A percentile compares a stretch with the other conserved stretches of the same genome.
Conservation (phyloP, 2,113 vertebrate species). For the Falcunculus frontatus region DNA sequence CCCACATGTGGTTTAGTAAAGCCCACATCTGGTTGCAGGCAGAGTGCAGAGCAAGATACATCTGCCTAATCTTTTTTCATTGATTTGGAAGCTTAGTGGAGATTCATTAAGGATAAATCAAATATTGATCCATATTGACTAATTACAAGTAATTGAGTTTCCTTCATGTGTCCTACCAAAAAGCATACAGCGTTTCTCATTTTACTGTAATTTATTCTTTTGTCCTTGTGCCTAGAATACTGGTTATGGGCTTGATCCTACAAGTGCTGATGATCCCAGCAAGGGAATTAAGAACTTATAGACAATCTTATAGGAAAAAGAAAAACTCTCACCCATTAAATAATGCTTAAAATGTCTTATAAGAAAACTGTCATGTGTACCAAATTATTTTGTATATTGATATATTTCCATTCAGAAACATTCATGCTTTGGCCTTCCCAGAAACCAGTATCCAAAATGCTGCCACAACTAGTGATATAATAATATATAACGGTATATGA, state of each 20-base stretch:
- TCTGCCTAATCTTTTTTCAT: slow-evolving; percentile 35
- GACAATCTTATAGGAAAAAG: not conserved
- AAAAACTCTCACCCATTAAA: not conserved
- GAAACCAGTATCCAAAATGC: not conserved
- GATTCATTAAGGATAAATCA: not conserved
- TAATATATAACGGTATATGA: not conserved
- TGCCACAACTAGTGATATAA: not conserved
- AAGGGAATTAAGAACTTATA: not conserved
- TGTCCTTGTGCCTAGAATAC: not conserved
- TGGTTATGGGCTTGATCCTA: not conserved
- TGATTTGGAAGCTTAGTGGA: slow-evolving; percentile 19
- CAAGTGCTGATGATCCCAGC: not conserved
- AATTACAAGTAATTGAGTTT: not conserved
- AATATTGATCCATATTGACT: not conserved
- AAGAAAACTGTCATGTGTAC: not conserved
- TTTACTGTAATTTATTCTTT: not conserved
- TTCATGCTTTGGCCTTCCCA: not conserved
- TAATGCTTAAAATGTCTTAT: not conserved
- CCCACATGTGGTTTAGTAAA: slow-evolving; percentile 64
- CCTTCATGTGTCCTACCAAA: not conserved
- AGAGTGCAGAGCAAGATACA: slow-evolving; percentile 29
- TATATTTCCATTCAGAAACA: not conserved
- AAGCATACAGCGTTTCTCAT: not conserved
- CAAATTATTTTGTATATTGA: not conserved
- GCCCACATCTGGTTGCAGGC: slow-evolving; percentile 47